phyloP scores from a whole-genome alignment of 2,888 invertebrate genomes.

The Galerucella calmariensis region DNA sequence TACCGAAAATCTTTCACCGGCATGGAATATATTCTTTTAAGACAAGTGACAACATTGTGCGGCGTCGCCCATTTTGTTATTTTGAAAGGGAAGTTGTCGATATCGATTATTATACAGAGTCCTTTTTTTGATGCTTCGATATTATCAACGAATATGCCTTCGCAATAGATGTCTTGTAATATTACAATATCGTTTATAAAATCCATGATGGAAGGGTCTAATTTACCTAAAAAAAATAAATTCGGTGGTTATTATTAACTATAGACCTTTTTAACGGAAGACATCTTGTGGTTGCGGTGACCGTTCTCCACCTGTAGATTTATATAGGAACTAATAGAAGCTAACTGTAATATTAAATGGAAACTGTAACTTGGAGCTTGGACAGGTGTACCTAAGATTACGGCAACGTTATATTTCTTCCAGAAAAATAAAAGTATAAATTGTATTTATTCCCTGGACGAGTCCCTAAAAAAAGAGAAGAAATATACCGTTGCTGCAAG shows the following conservation, averaged over 20 bases:
- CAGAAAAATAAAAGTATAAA: no score
- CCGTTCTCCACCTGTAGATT: no score
- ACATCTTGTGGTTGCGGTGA: no score
- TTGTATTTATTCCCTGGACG: no score
- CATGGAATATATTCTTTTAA: slow-evolving; percentile 53
- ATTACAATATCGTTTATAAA: slow-evolving; percentile 56
- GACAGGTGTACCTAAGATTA: no score
- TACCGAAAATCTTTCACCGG: slow-evolving; percentile 57
- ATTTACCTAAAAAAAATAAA: slow-evolving; percentile 47
- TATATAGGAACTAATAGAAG: no score
- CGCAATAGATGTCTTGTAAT: slow-evolving; percentile 62
- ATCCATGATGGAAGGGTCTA: slow-evolving; percentile 52
- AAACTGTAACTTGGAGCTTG: no score
- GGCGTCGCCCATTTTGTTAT: slow-evolving; percentile 60
- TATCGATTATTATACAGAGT: slow-evolving; percentile 60
- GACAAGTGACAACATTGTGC: slow-evolving; percentile 50
- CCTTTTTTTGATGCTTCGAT: slow-evolving; percentile 57
- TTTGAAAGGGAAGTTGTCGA: slow-evolving; percentile 54
- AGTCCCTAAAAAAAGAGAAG: no score
- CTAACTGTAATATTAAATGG: no score
- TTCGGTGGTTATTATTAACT: not conserved
- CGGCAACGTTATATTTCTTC: no score
- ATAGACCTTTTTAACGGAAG: no score
- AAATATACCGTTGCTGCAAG: no score
- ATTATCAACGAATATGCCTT: slow-evolving; percentile 55